Evolutionary conservation across 2,113 vertebrate species (phyloP), one percentile per base, ranked within the genome.

Genomic region (Antechinus stuartii): DNA sequence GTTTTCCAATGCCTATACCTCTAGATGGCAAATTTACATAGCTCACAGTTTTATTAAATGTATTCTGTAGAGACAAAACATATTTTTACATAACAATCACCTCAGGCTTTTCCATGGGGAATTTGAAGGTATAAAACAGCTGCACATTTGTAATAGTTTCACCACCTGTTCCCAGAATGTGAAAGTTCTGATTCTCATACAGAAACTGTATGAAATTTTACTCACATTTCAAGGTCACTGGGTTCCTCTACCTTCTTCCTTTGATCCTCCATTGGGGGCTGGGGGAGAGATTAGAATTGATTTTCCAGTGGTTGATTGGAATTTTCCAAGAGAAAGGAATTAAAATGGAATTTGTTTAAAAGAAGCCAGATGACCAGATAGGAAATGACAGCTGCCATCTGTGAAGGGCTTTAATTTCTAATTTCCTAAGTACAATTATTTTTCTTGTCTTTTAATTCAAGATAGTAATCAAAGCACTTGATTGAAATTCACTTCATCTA

Each of bases 61-160:
- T 95, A 96, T 97, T 97, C 94, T 95, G 93, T 96, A 92, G 68
- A 97, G 91, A 95, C 90, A 95, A 94, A 96, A 92, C 35, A 16
- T 93, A 95, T 92, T 97, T 98, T 97, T 96, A 96, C 90, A 95
- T 94, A 97, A 95, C 94, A 98, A 96, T 97, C 52, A 91, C 95
- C 93, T 95, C 94, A 12, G 5, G 94, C 90, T 96, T 96, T 96
- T 95, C 93, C 76, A 30, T 24, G 8, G 97, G 96, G 97, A 96
- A 96, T 98, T 96, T 95, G 95, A 95, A 92, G 89, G 25, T 91
- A 57, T 89, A 54, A 92, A 98, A 96, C 95, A 96, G 57, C 95
- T 97, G 96, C 91, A 92, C 76, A 96, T 96, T 93, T 97, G 89
- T 95, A 98, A 98, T 97, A 97, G 91, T 97, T 97, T 96, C 92